These are phyloP conservation scores for Notiomystis cincta DNA, from an alignment of 2,113 vertebrate genomes.

Conservation along the genomic window DNA sequence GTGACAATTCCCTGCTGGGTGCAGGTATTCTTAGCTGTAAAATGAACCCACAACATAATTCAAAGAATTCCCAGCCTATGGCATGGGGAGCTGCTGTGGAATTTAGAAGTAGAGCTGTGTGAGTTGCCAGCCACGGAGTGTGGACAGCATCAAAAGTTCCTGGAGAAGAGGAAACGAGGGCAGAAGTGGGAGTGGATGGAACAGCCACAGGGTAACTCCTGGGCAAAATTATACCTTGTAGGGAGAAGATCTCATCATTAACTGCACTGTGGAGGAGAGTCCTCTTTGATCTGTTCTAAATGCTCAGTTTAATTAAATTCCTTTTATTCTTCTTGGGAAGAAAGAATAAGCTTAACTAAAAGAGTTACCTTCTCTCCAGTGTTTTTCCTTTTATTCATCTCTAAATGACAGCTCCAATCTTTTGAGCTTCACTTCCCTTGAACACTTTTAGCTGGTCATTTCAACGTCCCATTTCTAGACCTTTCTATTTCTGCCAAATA, in stretches of 20 bases:
- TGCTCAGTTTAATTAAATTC: background rate
- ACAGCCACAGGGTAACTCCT: background rate
- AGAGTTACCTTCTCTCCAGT: background rate
- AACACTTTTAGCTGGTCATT: background rate
- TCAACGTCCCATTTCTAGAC: background rate
- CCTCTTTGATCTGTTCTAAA: conserved; percentile 30
- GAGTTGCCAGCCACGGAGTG: background rate
- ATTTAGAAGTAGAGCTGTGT: background rate
- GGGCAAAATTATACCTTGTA: background rate
- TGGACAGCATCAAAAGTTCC: background rate
- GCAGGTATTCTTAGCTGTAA: background rate
- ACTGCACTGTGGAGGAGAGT: background rate
- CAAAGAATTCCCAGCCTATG: background rate
- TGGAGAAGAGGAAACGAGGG: background rate
- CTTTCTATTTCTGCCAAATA: background rate
- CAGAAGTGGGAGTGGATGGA: background rate
- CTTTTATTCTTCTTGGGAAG: background rate
- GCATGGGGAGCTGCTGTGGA: background rate
- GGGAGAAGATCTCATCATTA: background rate
- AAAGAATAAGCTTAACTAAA: background rate
- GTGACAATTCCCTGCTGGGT: background rate
- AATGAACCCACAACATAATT: background rate
- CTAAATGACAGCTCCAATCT: background rate
- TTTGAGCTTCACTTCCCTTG: background rate
- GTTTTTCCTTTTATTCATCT: background rate